Conservation (phyloP, 2,797 vertebrate genomes). For the Cercopithecus diana region DNA sequence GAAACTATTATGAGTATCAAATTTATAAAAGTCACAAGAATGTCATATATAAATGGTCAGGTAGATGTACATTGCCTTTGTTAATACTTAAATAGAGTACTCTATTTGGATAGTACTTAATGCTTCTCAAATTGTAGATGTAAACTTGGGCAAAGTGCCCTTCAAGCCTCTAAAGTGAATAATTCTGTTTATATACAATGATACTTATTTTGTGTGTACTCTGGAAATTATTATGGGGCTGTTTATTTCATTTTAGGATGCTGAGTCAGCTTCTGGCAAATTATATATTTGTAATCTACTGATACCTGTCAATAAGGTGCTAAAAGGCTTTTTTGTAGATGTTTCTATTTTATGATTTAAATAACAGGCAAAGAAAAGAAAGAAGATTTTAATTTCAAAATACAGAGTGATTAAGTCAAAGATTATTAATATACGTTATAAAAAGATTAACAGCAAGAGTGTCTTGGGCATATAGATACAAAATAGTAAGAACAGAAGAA, state of each 20-base stretch:
- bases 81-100: not conserved
- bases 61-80: not conserved
- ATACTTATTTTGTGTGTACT: not conserved
- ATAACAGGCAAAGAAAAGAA: not conserved
- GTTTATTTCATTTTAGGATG: conserved; percentile 5
- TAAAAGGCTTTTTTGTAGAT: not conserved
- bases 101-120: not conserved
- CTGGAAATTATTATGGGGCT: not conserved
- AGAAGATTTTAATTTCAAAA: conserved; percentile 5
- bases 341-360: not conserved
- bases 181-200: not conserved
- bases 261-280: not conserved
- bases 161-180: not conserved
- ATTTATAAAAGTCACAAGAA: not conserved
- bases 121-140: not conserved
- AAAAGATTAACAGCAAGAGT: not conserved
- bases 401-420: not conserved
- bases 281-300: not conserved
- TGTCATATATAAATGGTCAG: not conserved
- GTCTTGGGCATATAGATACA: not conserved
- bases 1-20: not conserved
- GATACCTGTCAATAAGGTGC: not conserved
- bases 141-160: not conserved
- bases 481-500: not conserved
- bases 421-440: not conserved